Conservation (phyloP, 2,113 vertebrate genomes). For the Ahaetulla prasina region DNA sequence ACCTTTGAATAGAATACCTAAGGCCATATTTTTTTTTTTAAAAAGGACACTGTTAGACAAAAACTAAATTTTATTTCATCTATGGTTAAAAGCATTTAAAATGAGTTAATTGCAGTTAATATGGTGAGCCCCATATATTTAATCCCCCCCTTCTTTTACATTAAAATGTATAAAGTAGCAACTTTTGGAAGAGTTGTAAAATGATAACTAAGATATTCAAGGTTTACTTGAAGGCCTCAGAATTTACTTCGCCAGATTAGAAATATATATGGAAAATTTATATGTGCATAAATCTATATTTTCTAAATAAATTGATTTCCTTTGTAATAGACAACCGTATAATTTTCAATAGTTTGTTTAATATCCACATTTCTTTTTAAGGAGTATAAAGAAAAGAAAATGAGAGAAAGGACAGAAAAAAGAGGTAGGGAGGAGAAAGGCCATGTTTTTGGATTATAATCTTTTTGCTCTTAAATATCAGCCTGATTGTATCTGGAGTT, state of each 20-base stretch:
- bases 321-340: slow-evolving; percentile 6
- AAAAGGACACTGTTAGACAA: background rate
- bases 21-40: background rate
- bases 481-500: slow-evolving; percentile 13
- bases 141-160: background rate
- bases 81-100: background rate
- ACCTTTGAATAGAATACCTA: background rate
- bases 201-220: background rate
- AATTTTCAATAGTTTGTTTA: slow-evolving; percentile 15
- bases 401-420: slow-evolving; percentile 48
- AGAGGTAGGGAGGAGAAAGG: slow-evolving; percentile 59
- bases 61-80: background rate
- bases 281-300: background rate
- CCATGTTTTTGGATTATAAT: background rate
- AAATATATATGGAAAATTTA: background rate
- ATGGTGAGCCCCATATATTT: background rate
- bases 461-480: background rate
- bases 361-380: slow-evolving; percentile 46
- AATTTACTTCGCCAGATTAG: background rate
- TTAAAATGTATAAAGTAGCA: background rate
- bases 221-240: background rate
- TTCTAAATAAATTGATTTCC: background rate
- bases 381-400: slow-evolving; percentile 47
- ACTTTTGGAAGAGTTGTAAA: background rate
- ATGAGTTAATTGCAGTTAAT: background rate